phyloP scores from a whole-genome alignment of 2,888 invertebrate genomes.

The Lasioglossum villosulum region DNA sequence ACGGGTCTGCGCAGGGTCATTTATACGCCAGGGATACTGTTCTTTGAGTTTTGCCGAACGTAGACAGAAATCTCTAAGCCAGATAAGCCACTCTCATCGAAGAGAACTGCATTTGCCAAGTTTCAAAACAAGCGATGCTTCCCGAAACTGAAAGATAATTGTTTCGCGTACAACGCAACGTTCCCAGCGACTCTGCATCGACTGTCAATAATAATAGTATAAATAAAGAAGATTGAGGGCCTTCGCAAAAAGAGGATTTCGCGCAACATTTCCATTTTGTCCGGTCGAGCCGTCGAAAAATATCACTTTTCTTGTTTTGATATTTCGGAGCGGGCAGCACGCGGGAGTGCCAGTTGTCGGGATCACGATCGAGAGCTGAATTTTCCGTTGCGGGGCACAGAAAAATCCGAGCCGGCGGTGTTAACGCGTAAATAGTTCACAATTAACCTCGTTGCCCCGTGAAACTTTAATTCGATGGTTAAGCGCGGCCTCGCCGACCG shows the following conservation, averaged over 20 bases:
- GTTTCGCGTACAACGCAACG: neutral
- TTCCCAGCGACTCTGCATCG: neutral
- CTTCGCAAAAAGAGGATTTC: neutral
- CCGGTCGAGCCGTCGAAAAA: neutral
- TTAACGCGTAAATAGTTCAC: constrained; percentile 32
- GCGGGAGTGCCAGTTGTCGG: neutral
- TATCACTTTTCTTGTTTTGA: constrained; percentile 17
- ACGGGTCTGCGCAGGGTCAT: too few relatives aligned
- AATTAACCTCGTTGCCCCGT: constrained; percentile 17
- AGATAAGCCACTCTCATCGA: neutral
- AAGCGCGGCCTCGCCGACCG: constrained; percentile 35
- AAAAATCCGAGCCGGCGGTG: constrained; percentile 1
- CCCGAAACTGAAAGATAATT: neutral
- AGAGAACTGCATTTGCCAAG: neutral
- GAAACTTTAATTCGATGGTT: constrained; percentile 52
- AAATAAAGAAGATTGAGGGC: neutral
- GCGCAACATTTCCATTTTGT: neutral
- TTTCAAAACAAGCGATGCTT: neutral
- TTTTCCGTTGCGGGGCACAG: neutral
- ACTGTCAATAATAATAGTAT: neutral
- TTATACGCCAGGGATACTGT: too few relatives aligned
- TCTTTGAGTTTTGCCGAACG: too few relatives aligned
- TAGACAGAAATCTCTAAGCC: too few relatives aligned
- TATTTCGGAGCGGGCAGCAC: neutral
- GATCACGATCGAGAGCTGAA: neutral